Evolutionary conservation across 2,797 vertebrate genomes (phyloP).

Genomic region (Leptoclinus maculatus): DNA sequence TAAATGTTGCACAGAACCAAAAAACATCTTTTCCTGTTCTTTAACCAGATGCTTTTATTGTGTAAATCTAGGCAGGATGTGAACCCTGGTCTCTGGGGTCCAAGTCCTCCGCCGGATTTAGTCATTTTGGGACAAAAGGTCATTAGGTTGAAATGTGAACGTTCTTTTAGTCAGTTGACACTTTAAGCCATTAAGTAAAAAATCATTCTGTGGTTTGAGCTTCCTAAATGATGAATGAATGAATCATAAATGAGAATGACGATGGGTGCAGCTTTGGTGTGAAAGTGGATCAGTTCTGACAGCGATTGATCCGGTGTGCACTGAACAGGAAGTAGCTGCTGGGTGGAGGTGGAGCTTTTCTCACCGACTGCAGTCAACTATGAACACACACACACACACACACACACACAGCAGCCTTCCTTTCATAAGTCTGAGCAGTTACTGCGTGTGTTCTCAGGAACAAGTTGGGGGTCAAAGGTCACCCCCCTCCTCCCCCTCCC

Average conservation of each 20-base stretch:
- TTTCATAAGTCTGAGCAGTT: constrained; percentile 21
- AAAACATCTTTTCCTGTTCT: background rate
- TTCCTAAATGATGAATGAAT: background rate
- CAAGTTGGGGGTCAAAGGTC: constrained; percentile 75
- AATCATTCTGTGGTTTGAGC: background rate
- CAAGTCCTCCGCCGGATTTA: background rate
- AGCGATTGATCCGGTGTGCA: background rate
- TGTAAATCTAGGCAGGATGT: background rate
- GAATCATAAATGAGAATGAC: background rate
- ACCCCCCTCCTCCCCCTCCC: background rate
- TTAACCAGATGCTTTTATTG: background rate
- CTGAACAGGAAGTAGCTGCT: constrained; percentile 33
- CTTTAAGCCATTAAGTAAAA: background rate
- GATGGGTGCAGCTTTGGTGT: background rate
- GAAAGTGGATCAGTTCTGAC: background rate
- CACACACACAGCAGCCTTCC: background rate
- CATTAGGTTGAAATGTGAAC: background rate
- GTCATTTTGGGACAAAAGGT: background rate
- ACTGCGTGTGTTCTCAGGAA: constrained; percentile 74
- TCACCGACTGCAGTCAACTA: background rate
- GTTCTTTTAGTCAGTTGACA: background rate
- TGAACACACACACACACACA: constrained; percentile 3
- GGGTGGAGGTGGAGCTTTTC: constrained; percentile 43
- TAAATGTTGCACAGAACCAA: background rate
- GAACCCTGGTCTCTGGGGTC: background rate